Base-by-base conservation (phyloP, 2,113 vertebrate species). In the Garra rufa region DNA sequence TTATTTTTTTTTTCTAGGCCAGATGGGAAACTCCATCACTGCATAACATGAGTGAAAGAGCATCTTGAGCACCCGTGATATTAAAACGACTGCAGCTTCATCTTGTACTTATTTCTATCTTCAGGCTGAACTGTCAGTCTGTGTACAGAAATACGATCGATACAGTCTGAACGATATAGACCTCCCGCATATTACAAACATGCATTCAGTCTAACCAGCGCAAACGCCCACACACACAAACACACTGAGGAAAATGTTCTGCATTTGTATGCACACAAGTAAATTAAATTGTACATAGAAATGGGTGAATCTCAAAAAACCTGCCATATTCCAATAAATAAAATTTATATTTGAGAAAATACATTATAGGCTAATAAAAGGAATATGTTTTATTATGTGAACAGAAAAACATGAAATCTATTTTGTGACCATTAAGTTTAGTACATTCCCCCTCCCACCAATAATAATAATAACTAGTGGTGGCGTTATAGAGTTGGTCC, bases 171-270 rank as follows among this genome's bases (percentile, higher is more conserved):
- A 84, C 1, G 1, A 70, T 70, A 70, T 70, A 28, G 44, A 67
- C 69, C n/a, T 26, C 74, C 50, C 57, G 84, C 63, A 48, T 63
- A 75, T 57, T 67, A 75, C 52, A 86, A 70, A 70, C 76, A 84
- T 74, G 52, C 38, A 24, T 43, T 17, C 15, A 43, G 28, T 61
- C 55, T 44, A 28, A 38, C 13, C 55, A 78, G 76, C 4, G 4
- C 5, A 21, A 55, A 55, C 74, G 55, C 48, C 38, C 28, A 19
- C 21, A 57, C 59, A 61, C 57, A 59, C 9, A 65, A 2, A 21
- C 73, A 11, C 67, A 70, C 65, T 59, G 30, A 3, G n/a, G 9
- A 10, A 76, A 52, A 50, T 19, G 28, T 50, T 55, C 46, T 21
- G 46, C 48, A 38, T 76, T 57, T 57, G 26, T 59, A 13, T 61